A percentile compares a stretch with the other conserved stretches of the same genome.
These are phyloP conservation scores for Dissostichus mawsoni DNA, from an alignment of 2,113 vertebrate genomes.

Conservation along the genomic window DNA sequence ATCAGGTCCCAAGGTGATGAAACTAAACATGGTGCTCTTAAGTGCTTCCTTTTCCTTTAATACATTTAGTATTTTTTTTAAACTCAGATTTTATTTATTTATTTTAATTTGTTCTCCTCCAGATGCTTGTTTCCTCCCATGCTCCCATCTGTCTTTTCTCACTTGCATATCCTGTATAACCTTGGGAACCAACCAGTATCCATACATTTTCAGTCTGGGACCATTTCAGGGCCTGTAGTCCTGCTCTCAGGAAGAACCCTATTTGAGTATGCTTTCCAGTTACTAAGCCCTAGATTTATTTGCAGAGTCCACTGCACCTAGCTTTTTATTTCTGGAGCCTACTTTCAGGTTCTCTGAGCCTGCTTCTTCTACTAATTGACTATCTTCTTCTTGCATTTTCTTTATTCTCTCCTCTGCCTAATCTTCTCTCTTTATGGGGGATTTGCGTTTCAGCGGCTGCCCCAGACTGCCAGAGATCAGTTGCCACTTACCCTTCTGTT, in stretches of 20 bases:
- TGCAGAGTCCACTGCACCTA: neutral
- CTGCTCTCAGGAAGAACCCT: slow-evolving; percentile 2
- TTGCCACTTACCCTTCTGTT: slow-evolving; percentile 7
- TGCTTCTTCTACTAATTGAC: neutral
- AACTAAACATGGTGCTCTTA: slow-evolving; percentile 29
- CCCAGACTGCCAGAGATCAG: neutral
- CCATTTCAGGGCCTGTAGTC: slow-evolving; percentile 4
- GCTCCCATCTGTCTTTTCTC: neutral
- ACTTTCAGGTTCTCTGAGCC: neutral
- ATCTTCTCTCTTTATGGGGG: slow-evolving; percentile 12
- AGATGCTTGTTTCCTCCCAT: slow-evolving; percentile 4
- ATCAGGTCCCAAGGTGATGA: slow-evolving; percentile 23
- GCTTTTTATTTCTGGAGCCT: neutral
- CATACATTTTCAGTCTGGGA: slow-evolving; percentile 9
- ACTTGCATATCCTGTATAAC: neutral
- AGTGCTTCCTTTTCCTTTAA: neutral
- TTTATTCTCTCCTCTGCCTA: neutral
- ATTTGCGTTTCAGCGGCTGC: slow-evolving; percentile 12
- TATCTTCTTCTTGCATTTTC: neutral
- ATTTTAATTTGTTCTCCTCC: neutral
- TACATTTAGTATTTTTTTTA: neutral
- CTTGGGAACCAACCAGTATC: neutral
- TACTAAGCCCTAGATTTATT: slow-evolving; percentile 1
- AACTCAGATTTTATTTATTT: neutral
- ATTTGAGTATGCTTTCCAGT: neutral